These are phyloP conservation scores for Sycophila texana DNA, from an alignment of 2,888 invertebrate genomes.

Conservation along the genomic window DNA sequence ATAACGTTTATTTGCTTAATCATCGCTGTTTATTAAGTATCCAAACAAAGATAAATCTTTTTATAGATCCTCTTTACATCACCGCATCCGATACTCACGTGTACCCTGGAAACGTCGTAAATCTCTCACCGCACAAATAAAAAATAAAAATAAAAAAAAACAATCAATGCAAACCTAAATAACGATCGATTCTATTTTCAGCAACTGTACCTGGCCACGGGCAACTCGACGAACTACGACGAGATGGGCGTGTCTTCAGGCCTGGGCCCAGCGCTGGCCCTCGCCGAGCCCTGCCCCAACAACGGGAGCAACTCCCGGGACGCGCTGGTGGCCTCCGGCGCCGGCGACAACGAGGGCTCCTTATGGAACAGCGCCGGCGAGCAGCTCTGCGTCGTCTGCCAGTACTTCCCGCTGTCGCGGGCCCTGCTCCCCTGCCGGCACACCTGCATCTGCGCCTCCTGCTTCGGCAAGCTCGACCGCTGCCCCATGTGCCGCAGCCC, in stretches of 20 bases:
- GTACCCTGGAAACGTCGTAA: no score
- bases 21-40: no score
- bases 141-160: no score
- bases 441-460: constrained; percentile 89
- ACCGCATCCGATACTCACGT: no score
- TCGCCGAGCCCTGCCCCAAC: constrained; percentile 77
- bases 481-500: constrained; percentile 92
- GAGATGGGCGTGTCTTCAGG: constrained; percentile 76
- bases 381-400: constrained; percentile 89
- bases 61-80: no score
- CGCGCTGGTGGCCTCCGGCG: constrained; percentile 72
- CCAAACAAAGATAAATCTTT: no score
- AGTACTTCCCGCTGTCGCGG: constrained; percentile 85
- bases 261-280: constrained; percentile 75
- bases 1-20: no score
- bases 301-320: constrained; percentile 66
- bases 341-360: constrained; percentile 75
- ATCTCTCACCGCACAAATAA: no score
- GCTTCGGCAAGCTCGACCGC: constrained; percentile 87
- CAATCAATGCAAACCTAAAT: no score
- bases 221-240: constrained; percentile 79
- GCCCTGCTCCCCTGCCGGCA: constrained; percentile 90
- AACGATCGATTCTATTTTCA: constrained; percentile 68
- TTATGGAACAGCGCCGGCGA: constrained; percentile 79
- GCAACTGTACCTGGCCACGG: constrained; percentile 87